phyloP scores from a whole-genome alignment of 1,140 invertebrate genomes.

The Hyphantria cunea region DNA sequence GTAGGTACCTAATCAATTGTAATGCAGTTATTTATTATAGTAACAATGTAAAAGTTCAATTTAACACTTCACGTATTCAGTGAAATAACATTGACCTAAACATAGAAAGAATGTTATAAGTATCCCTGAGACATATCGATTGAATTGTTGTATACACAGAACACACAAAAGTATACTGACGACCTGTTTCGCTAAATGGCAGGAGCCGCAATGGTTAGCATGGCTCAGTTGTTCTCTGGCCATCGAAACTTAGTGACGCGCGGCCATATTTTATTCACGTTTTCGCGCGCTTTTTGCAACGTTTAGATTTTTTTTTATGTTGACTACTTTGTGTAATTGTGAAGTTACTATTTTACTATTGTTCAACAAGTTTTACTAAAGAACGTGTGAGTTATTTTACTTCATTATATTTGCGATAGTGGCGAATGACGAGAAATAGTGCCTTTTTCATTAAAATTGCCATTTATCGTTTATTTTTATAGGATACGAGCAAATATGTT shows the following conservation, averaged over 20 bases:
- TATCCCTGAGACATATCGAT: background rate
- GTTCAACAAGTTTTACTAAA: too few species aligned
- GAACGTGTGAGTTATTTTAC: too few species aligned
- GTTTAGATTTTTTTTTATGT: too few species aligned
- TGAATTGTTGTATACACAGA: background rate
- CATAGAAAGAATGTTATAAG: background rate
- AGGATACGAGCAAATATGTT: too few species aligned
- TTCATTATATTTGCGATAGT: too few species aligned
- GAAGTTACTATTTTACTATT: too few species aligned
- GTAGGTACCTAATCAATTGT: too few species aligned
- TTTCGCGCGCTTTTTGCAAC: conserved; percentile 3
- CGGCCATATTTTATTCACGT: background rate
- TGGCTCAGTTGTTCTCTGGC: background rate
- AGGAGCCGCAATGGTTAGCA: background rate
- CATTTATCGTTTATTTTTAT: too few species aligned
- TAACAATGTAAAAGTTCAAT: background rate
- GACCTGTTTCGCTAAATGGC: conserved; percentile 2
- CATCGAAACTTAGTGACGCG: background rate
- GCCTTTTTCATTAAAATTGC: too few species aligned
- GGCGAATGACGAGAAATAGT: too few species aligned
- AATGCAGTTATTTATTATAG: too few species aligned
- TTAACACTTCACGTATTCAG: background rate
- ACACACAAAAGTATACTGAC: background rate
- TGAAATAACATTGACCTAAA: background rate
- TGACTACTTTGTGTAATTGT: too few species aligned